phyloP scores from a whole-genome alignment of 2,113 vertebrate species.

The Alexandromys fortis region DNA sequence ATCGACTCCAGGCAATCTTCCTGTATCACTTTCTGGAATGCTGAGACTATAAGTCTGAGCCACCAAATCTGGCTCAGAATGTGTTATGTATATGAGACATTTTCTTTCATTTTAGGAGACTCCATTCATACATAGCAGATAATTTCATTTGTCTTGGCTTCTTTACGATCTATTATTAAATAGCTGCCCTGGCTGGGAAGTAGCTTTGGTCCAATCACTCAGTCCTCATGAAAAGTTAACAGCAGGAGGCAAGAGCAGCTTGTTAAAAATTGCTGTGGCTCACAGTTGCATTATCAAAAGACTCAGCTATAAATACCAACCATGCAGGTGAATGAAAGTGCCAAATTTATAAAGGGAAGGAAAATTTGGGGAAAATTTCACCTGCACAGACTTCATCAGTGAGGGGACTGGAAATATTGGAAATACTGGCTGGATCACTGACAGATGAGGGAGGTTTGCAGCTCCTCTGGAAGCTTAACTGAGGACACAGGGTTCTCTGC shows the following conservation, averaged over 20 bases:
- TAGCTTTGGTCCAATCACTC: neutral
- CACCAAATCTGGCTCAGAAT: neutral
- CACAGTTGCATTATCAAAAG: neutral
- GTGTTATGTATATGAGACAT: neutral
- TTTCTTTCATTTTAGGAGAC: neutral
- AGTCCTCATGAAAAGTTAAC: neutral
- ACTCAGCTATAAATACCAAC: neutral
- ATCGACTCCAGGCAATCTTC: too few species aligned
- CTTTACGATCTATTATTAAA: neutral
- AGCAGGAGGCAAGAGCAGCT: neutral
- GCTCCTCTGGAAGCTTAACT: neutral
- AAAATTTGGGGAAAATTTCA: neutral
- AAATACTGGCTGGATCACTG: neutral
- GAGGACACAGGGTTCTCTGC: neutral
- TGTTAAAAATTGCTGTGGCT: neutral
- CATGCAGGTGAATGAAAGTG: too few species aligned
- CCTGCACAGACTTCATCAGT: neutral
- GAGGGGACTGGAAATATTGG: neutral
- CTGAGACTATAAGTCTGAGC: neutral
- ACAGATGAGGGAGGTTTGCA: neutral
- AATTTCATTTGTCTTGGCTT: neutral
- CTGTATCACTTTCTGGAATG: neutral
- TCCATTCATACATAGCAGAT: neutral
- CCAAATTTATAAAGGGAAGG: neutral
- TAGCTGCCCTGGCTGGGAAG: neutral